Evolutionary conservation across 1,140 invertebrate genomes (phyloP), one percentile per base, ranked within the genome.

Genomic region (Drosophila malerkotliana): DNA sequence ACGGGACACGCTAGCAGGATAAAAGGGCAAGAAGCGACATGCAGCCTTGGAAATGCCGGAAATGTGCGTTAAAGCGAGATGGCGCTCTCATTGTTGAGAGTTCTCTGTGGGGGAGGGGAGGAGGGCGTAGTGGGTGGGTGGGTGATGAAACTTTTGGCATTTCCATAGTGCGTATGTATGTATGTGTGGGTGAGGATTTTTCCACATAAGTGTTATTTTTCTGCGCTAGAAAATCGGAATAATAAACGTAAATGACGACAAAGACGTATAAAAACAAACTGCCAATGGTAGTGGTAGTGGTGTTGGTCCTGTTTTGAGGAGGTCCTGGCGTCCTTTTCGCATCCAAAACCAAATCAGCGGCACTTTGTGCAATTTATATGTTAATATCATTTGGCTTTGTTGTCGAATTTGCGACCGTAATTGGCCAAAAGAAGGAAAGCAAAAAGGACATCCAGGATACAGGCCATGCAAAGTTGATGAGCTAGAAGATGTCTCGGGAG

Each of bases 311-410:
- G 7, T 9, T 21, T 21, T n/a, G n/a, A n/a, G n/a, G 2, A 21
- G 21, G 32, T 10, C 5, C 44, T 24, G 37, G 28, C 9, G n/a
- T 45, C 26, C 12, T 28, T 54, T 41, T 54, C 47, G 14, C 44
- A 10, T n/a, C 72, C 72, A 71, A 79, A 87, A 87, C 79, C 79
- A 79, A 87, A 87, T 87, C 82, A 87, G 83, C 69, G 83, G 83
- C 83, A 89, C 84, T 88, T 88, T 89, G 83, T 79, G 76, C 79
- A 88, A 88, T 88, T 88, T 88, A 83, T 88, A 88, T 88, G 83
- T 83, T 88, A 88, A 88, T 88, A 88, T 88, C 60, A 88, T 87
- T 87, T 82, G 62, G 72, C 83, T 89, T 88, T 88, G 83, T 83
- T 73, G 83, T 79, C 78, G 54, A 87, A 71, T 77, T 67, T 71